Evolutionary conservation across 2,113 vertebrate genomes (phyloP).

Genomic region (Diadophis punctatus): DNA sequence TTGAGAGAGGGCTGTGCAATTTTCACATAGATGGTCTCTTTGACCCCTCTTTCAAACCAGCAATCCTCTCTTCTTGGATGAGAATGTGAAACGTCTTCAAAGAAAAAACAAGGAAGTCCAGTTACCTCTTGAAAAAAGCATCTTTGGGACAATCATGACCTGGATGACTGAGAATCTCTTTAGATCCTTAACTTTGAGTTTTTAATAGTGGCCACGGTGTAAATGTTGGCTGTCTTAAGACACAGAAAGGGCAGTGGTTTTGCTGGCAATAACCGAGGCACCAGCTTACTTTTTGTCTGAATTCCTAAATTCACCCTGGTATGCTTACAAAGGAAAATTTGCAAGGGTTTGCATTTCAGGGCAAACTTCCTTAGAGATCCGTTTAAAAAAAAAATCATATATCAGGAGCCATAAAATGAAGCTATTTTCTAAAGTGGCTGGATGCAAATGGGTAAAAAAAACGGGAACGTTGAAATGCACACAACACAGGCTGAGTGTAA

Average conservation of each 20-base stretch:
- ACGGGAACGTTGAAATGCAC: neutral
- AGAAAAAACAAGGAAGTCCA: no score
- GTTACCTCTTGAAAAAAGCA: no score
- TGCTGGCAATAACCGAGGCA: neutral
- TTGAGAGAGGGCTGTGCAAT: no score
- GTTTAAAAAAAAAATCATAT: neutral
- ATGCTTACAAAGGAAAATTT: neutral
- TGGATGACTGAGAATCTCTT: no score
- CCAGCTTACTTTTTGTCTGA: neutral
- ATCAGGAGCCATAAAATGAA: neutral
- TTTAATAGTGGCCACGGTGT: no score
- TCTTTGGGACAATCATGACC: no score
- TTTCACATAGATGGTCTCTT: no score
- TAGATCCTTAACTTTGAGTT: neutral
- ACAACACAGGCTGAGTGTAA: neutral
- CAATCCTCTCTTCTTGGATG: no score
- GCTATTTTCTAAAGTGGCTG: slow-evolving; percentile 1
- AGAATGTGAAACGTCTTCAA: no score
- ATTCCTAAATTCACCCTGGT: neutral
- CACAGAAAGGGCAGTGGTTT: neutral
- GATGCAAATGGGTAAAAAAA: neutral
- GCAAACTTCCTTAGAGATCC: neutral
- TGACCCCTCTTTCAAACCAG: no score
- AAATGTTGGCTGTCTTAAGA: neutral
- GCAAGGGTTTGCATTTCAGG: neutral